Conservation (phyloP, 2,888 invertebrate genomes). For the Nineta flava region DNA sequence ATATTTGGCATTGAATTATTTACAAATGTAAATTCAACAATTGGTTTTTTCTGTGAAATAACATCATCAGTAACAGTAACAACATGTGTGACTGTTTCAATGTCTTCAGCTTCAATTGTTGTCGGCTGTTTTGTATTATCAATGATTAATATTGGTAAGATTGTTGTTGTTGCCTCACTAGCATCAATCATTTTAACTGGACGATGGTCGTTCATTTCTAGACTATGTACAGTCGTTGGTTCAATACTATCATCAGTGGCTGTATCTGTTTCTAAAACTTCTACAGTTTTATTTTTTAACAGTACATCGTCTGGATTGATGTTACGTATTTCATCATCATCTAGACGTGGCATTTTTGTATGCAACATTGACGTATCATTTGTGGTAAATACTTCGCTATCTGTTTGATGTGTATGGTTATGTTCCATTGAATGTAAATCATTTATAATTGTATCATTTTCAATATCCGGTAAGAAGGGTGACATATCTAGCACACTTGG, state of each 20-base stretch:
- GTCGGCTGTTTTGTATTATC: constrained; percentile 6
- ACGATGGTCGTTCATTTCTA: background rate
- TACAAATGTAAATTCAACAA: background rate
- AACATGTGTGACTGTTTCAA: constrained; percentile 18
- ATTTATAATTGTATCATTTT: constrained; percentile 41
- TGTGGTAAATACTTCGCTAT: constrained; percentile 10
- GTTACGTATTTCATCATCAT: constrained; percentile 32
- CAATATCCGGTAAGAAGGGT: constrained; percentile 48
- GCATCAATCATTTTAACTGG: background rate
- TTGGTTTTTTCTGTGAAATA: background rate
- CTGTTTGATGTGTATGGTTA: constrained; percentile 10
- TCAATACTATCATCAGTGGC: background rate
- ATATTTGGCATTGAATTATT: too few relatives aligned
- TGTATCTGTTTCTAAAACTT: background rate
- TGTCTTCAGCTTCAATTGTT: constrained; percentile 18
- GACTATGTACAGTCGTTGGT: background rate
- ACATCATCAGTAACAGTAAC: constrained; percentile 6
- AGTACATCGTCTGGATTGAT: constrained; percentile 30
- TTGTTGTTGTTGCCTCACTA: constrained; percentile 8
- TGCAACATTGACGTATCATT: constrained; percentile 17
- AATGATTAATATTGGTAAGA: background rate
- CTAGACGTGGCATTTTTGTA: constrained; percentile 29
- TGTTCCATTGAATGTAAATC: constrained; percentile 37
- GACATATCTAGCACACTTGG: constrained; percentile 34
- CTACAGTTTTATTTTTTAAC: background rate